Base-by-base conservation (phyloP, 1,140 invertebrate genomes). In the Heliconius hewitsoni region DNA sequence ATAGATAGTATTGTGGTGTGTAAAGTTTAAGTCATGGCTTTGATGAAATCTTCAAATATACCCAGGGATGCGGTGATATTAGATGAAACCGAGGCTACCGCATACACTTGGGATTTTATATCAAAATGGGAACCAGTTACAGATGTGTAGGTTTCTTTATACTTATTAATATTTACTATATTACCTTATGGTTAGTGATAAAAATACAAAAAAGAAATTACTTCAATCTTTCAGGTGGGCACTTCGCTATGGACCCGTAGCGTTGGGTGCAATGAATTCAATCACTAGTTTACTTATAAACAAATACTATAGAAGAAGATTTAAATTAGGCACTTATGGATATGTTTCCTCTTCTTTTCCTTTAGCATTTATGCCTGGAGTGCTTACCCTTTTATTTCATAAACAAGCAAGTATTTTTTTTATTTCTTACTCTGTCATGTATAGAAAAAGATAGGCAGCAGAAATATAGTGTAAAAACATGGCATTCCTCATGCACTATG, bases 301-400 rank as follows among this genome's bases (percentile, higher is more conserved):
- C 71, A 88, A 77, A 0, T 87, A 92, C 74, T 94, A 85, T 74
- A 85, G 93, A 77, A 81, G 74, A 39, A 92, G 87, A 74, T 75
- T 94, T 1, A 93, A 91, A 73, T 80, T 94, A 46, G 89, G 89
- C 8, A 73, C 39, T 8, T 92, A 87, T 84, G 93, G 92, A 50
- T 88, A 90, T 70, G 81, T 91, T 23, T 82, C 93, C 27, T 93
- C 93, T 55, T 84, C 88, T 19, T 82, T 94, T 39, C 92, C 93
- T 8, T 80, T 93, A 66, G 81, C 86, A 71, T 34, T 90, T 16
- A 87, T 94, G 90, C 93, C 93, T 71, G 90, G 84, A 19, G 18
- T 91, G 2, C 72, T 94, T 3, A 94, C 91, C 8, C 75, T 85
- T 8, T 34, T 91, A 27, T 92, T 91, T 84, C 93, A 94, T 83